Evolutionary conservation across 2,797 vertebrate genomes (phyloP).

Genomic region (Sebastes umbrosus): DNA sequence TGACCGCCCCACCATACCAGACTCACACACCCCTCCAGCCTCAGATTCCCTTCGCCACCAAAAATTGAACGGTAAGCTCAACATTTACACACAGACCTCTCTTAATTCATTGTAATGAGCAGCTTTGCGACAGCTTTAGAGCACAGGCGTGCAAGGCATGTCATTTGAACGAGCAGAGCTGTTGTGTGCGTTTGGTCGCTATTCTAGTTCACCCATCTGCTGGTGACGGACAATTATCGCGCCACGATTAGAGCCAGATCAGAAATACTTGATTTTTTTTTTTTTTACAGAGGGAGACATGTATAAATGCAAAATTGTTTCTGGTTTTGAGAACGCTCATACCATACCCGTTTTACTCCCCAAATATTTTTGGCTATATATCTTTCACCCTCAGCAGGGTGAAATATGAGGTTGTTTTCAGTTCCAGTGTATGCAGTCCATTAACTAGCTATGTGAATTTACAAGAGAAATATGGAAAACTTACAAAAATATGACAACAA

Average conservation of each 20-base stretch:
- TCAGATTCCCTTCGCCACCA: slow-evolving; percentile 70
- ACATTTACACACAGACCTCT: slow-evolving; percentile 73
- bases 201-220: slow-evolving; percentile 65
- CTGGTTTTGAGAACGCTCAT: neutral
- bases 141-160: slow-evolving; percentile 74
- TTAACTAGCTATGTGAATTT: neutral
- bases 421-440: neutral
- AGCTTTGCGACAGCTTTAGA: slow-evolving; percentile 79
- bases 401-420: neutral
- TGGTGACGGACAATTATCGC: slow-evolving; percentile 64
- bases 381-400: neutral
- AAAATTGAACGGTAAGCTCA: slow-evolving; percentile 77
- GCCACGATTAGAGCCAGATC: slow-evolving; percentile 63
- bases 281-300: slow-evolving; percentile 1
- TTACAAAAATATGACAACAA: neutral
- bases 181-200: slow-evolving; percentile 61
- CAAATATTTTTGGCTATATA: neutral
- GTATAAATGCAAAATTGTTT: slow-evolving; percentile 18
- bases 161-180: slow-evolving; percentile 72
- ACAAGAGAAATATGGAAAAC: neutral
- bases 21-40: slow-evolving; percentile 69
- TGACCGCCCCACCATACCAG: slow-evolving; percentile 67
- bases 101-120: slow-evolving; percentile 83
- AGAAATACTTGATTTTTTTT: slow-evolving; percentile 20
- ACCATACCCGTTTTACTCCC: neutral